Evolutionary conservation across 2,113 vertebrate species (phyloP).

Genomic region (Crotalus helleri): DNA sequence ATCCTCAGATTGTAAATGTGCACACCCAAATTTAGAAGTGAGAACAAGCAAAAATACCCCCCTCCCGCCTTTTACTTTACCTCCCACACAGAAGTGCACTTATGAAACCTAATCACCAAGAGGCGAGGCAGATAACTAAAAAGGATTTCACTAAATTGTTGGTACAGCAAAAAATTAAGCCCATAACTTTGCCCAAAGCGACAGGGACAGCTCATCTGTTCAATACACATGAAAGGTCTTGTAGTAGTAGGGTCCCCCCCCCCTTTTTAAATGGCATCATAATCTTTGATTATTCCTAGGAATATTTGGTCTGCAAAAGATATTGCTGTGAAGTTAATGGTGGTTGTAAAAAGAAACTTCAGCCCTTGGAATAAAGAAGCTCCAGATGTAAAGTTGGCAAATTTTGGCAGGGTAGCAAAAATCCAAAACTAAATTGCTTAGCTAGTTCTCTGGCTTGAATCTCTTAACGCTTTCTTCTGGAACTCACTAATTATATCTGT

Average conservation of each 20-base stretch:
- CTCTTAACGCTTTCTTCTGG: neutral
- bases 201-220: slow-evolving; percentile 60
- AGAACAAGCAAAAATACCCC: neutral
- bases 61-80: slow-evolving; percentile 58
- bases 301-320: slow-evolving; percentile 65
- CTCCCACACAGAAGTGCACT: slow-evolving; percentile 55
- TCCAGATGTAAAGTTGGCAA: slow-evolving; percentile 18
- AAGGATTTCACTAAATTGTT: slow-evolving; percentile 21
- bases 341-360: slow-evolving; percentile 45
- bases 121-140: slow-evolving; percentile 48
- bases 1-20: slow-evolving; percentile 53
- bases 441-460: neutral
- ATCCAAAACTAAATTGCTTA: slow-evolving; percentile 27
- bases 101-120: slow-evolving; percentile 55
- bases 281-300: slow-evolving; percentile 69
- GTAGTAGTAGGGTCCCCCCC: slow-evolving; percentile 1
- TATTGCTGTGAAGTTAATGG: slow-evolving; percentile 49
- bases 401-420: slow-evolving; percentile 26
- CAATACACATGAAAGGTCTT: slow-evolving; percentile 59
- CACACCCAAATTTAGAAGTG: slow-evolving; percentile 40
- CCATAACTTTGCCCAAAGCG: slow-evolving; percentile 55
- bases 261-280: slow-evolving; percentile 56
- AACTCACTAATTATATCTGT: neutral
- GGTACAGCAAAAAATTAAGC: slow-evolving; percentile 54
- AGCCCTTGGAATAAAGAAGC: neutral